These are phyloP conservation scores for Bombus impatiens DNA, from an alignment of 1,140 invertebrate genomes.

Conservation along the genomic window DNA sequence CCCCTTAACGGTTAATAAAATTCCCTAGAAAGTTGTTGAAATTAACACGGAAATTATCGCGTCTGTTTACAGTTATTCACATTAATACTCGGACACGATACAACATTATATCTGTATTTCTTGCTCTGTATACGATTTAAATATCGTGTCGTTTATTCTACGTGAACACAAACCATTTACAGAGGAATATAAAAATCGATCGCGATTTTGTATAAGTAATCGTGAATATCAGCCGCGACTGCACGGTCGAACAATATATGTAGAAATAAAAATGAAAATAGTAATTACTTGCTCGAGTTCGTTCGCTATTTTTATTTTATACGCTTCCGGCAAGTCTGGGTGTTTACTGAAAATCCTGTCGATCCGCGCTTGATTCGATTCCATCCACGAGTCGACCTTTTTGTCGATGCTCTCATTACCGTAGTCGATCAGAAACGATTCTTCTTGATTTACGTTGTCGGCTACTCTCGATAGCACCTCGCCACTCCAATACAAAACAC, in stretches of 20 bases:
- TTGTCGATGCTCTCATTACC: slow-evolving; percentile 50
- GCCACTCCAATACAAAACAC: slow-evolving; percentile 69
- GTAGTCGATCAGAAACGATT: slow-evolving; percentile 69
- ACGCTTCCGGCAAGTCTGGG: not conserved
- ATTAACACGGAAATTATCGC: too few relatives aligned
- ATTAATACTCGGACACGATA: too few relatives aligned
- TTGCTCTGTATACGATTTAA: too few relatives aligned
- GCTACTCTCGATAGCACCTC: slow-evolving; percentile 66
- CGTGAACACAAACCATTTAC: too few relatives aligned
- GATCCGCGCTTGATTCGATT: slow-evolving; percentile 20
- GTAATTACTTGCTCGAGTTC: slow-evolving; percentile 57
- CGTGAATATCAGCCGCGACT: too few relatives aligned
- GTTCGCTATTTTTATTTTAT: not conserved
- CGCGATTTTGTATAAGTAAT: too few relatives aligned
- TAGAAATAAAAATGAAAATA: not conserved
- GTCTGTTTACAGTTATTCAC: too few relatives aligned
- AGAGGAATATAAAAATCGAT: too few relatives aligned
- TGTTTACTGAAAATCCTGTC: slow-evolving; percentile 32
- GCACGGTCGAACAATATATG: too few relatives aligned
- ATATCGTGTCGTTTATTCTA: too few relatives aligned
- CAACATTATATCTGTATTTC: too few relatives aligned
- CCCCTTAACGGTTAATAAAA: not conserved
- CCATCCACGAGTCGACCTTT: slow-evolving; percentile 68
- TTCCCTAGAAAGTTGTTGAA: too few relatives aligned
- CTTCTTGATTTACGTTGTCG: slow-evolving; percentile 67